phyloP scores from a whole-genome alignment of 2,113 vertebrate species.

The Himantopus leucocephalus region DNA sequence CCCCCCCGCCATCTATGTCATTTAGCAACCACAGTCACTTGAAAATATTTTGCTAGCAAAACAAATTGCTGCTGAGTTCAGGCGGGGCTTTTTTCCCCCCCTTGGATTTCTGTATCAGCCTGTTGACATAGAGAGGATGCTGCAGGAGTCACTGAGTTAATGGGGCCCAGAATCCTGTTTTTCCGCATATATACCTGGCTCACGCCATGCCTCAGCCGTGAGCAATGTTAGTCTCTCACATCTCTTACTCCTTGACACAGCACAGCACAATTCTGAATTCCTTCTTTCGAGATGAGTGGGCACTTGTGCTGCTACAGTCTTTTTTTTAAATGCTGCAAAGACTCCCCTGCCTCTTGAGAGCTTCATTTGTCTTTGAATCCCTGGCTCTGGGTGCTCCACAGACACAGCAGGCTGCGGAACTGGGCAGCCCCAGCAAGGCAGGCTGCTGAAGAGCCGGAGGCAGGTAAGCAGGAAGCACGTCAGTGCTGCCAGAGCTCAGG shows the following conservation, averaged over 20 bases:
- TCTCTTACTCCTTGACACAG: background rate
- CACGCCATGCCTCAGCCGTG: background rate
- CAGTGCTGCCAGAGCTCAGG: background rate
- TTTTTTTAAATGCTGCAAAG: background rate
- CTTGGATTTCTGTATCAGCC: slow-evolving; percentile 1
- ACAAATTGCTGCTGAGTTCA: background rate
- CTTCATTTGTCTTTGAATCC: background rate
- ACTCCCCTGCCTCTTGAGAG: background rate
- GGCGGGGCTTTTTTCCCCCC: background rate
- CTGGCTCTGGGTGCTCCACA: background rate
- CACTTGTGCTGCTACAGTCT: background rate
- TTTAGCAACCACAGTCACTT: background rate
- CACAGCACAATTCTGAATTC: background rate
- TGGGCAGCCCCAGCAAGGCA: background rate
- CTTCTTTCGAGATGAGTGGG: background rate
- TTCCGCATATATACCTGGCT: background rate
- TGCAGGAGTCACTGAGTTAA: background rate
- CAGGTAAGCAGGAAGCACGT: too few relatives aligned
- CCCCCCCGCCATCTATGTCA: background rate
- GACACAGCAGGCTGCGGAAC: rapidly evolving
- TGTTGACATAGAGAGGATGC: slow-evolving; percentile 23
- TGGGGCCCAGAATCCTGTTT: background rate
- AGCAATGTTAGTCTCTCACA: background rate
- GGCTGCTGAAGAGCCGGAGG: background rate
- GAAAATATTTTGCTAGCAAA: background rate